Evolutionary conservation across 2,888 invertebrate genomes (phyloP).

Genomic region (Allolobophora icterica): DNA sequence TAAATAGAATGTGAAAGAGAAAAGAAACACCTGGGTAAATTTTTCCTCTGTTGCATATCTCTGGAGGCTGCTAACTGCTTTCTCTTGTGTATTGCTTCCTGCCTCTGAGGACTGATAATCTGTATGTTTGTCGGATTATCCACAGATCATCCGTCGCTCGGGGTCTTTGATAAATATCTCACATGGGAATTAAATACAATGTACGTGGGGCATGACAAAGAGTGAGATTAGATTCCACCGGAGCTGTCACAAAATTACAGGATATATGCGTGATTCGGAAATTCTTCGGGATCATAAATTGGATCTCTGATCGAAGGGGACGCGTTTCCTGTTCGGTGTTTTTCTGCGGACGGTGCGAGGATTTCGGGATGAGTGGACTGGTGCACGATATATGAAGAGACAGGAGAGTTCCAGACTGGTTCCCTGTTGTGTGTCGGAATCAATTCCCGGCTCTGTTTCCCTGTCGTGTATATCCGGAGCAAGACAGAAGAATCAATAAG

Average conservation of each 20-base stretch:
- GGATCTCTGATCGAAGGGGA: not conserved
- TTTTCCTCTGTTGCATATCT: not conserved
- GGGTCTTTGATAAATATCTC: not conserved
- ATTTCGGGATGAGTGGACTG: not conserved
- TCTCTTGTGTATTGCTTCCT: not conserved
- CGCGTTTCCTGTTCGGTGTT: not conserved
- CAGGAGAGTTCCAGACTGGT: not conserved
- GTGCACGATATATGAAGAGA: not conserved
- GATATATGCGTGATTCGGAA: not conserved
- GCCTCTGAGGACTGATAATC: not conserved
- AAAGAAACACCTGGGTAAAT: not conserved
- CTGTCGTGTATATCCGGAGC: not conserved
- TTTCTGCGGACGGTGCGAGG: not conserved
- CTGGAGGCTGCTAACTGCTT: not conserved
- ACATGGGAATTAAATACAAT: not conserved
- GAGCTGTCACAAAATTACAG: not conserved
- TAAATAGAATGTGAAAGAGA: not conserved
- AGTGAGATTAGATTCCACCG: not conserved
- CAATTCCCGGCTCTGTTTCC: not conserved
- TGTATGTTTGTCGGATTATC: not conserved
- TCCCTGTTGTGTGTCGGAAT: not conserved
- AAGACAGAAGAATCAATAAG: slow-evolving; percentile 12
- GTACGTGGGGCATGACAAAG: not conserved
- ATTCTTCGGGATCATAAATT: not conserved
- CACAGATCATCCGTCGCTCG: not conserved